These are phyloP conservation scores for Homarus americanus DNA, from an alignment of 1,140 invertebrate species.

Conservation along the genomic window DNA sequence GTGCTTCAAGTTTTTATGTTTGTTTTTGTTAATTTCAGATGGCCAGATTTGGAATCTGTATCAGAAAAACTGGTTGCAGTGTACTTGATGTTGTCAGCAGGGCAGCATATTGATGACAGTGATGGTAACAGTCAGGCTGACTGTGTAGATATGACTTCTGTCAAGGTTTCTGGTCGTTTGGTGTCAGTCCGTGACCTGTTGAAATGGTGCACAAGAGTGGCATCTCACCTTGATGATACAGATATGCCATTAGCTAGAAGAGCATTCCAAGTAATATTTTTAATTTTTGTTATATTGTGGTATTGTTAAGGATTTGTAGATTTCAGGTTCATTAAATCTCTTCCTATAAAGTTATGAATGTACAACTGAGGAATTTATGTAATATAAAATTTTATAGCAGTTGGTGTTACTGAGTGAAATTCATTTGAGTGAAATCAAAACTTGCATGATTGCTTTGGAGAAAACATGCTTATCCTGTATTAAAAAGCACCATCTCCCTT, in stretches of 20 bases:
- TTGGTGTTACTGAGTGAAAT: too few species aligned
- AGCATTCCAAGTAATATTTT: slow-evolving; percentile 69
- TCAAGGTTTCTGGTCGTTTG: slow-evolving; percentile 75
- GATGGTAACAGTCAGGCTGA: slow-evolving; percentile 14
- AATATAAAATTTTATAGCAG: too few species aligned
- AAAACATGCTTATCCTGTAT: too few species aligned
- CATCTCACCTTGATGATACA: slow-evolving; percentile 76
- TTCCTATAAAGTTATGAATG: too few species aligned
- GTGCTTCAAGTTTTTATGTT: too few species aligned
- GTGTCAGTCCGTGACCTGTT: slow-evolving; percentile 89
- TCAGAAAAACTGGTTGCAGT: slow-evolving; percentile 89
- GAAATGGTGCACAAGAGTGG: slow-evolving; percentile 92
- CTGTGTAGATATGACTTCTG: slow-evolving; percentile 63
- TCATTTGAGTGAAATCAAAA: too few species aligned
- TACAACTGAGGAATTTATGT: too few species aligned
- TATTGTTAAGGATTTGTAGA: too few species aligned
- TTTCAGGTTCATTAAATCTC: too few species aligned
- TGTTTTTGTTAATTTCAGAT: slow-evolving; percentile 79
- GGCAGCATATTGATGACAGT: slow-evolving; percentile 80
- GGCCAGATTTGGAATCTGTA: slow-evolving; percentile 87
- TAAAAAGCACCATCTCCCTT: too few species aligned
- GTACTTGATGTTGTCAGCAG: slow-evolving; percentile 88
- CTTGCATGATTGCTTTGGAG: too few species aligned
- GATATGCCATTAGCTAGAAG: slow-evolving; percentile 52
- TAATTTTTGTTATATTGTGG: too few species aligned